Percentiles rank a stretch among this genome's conserved stretches.
Conservation (phyloP, 23 tunicate genomes). For the Ciona savignyi region DNA sequence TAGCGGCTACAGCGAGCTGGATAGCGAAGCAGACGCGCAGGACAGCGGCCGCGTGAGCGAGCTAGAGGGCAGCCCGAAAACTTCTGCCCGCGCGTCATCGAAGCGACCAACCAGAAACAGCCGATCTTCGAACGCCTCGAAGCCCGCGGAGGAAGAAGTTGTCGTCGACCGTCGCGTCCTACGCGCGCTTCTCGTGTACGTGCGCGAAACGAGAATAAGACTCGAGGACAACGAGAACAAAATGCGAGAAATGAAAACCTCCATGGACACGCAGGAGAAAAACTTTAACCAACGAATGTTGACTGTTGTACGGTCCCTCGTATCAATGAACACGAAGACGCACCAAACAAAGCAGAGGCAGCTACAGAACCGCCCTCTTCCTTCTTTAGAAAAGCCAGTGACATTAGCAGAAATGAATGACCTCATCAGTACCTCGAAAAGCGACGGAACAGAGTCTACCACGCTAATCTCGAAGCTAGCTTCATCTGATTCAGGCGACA, state of each 20-base stretch:
- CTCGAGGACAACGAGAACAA: slow-evolving; percentile 37
- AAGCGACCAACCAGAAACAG: neutral
- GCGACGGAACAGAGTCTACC: neutral
- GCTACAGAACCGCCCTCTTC: neutral
- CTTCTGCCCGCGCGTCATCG: slow-evolving; percentile 12
- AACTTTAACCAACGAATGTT: slow-evolving; percentile 22
- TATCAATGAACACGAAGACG: neutral
- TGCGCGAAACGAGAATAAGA: slow-evolving; percentile 36
- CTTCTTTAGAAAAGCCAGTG: neutral
- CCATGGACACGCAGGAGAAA: slow-evolving; percentile 28
- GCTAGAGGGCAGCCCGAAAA: slow-evolving; percentile 54
- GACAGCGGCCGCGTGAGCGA: slow-evolving; percentile 61
- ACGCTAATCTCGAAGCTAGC: neutral
- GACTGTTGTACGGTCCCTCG: slow-evolving; percentile 17
- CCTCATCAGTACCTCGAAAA: neutral
- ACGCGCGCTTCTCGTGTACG: slow-evolving; percentile 38
- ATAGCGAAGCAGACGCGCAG: slow-evolving; percentile 51
- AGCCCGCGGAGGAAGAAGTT: slow-evolving; percentile 11
- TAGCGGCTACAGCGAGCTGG: slow-evolving; percentile 74
- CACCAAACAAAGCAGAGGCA: neutral
- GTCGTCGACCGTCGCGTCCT: slow-evolving; percentile 24
- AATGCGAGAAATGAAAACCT: slow-evolving; percentile 24
- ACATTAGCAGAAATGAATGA: neutral
- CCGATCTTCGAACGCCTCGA: slow-evolving; percentile 17
- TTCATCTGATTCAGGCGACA: neutral